Evolutionary conservation across 2,888 invertebrate genomes (phyloP), one percentile per base, ranked within the genome.

Genomic region (Leptinotarsa juncta): DNA sequence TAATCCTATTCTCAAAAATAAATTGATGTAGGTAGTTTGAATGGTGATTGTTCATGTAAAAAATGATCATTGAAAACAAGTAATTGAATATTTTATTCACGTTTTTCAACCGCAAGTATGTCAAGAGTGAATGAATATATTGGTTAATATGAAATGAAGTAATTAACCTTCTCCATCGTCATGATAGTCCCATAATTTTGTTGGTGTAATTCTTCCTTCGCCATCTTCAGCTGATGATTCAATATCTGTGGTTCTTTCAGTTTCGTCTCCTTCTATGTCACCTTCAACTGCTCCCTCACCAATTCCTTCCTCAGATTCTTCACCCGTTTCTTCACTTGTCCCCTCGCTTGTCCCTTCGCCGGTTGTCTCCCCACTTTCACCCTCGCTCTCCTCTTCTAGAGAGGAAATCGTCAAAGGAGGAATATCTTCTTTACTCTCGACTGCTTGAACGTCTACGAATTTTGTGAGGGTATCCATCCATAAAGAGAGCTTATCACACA

Each of bases 391-490:
- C 69, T 75, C 76, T 65, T 75, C 77, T 12, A 82, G 51, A 1
- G 82, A 81, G 7, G 82, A 78, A 50, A 83, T 76, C 2, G 81
- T 74, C 18, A 82, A 26, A 10, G 82, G 80, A 5, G 81, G 76
- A 5, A 84, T 78, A 60, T 84, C 84, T 70, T 83, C 84, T 5
- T 83, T 83, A 3, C 83, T 83, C 70, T 84, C 84, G 7, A 85
- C 78, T 16, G 83, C 84, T 73, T 86, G 85, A 3, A 83, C 80
- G 62, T 86, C 86, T 2, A 85, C 83, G 65, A 83, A 84, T 72
- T 81, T 81, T 10, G 82, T 83, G 42, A 85, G 73, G 1, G 83
- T 81, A 71, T 87, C 86, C 68, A 86, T 81, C 86, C 87, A 87
- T 7, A 85, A 80, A 1, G 86, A 82, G 15, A 85, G 23, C 78